A percentile compares a stretch with the other conserved stretches of the same genome.
phyloP scores from a whole-genome alignment of 2,888 invertebrate species.

The Xylota segnis region DNA sequence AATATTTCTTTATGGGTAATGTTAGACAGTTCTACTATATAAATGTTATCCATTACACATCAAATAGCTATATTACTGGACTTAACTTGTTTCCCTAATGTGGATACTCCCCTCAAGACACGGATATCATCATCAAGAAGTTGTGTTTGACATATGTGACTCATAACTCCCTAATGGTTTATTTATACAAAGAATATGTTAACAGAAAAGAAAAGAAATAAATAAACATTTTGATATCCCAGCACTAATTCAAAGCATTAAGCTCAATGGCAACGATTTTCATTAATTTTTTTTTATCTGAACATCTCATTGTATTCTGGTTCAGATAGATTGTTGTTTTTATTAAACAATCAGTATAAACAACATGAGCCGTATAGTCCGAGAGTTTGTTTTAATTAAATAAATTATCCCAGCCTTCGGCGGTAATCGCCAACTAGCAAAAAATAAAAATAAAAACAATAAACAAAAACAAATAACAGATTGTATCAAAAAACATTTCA shows the following conservation, averaged over 20 bases:
- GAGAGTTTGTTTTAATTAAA: neutral
- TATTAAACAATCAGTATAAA: neutral
- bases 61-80: no score
- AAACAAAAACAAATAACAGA: conserved; percentile 7
- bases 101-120: neutral
- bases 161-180: neutral
- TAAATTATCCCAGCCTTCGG: conserved; percentile 18
- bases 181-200: neutral
- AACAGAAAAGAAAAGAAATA: neutral
- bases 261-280: neutral
- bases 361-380: neutral
- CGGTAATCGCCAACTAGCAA: neutral
- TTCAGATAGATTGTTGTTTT: neutral
- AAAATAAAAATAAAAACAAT: neutral
- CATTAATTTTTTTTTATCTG: neutral
- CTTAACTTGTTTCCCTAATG: neutral
- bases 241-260: neutral
- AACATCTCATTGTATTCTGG: neutral
- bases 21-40: no score
- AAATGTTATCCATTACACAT: no score
- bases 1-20: no score
- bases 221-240: neutral
- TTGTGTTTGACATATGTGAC: neutral
- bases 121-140: neutral
- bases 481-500: conserved; percentile 23